Evolutionary conservation across 2,888 invertebrate species (phyloP), one percentile per base, ranked within the genome.

Genomic region (Athetis lepigone): DNA sequence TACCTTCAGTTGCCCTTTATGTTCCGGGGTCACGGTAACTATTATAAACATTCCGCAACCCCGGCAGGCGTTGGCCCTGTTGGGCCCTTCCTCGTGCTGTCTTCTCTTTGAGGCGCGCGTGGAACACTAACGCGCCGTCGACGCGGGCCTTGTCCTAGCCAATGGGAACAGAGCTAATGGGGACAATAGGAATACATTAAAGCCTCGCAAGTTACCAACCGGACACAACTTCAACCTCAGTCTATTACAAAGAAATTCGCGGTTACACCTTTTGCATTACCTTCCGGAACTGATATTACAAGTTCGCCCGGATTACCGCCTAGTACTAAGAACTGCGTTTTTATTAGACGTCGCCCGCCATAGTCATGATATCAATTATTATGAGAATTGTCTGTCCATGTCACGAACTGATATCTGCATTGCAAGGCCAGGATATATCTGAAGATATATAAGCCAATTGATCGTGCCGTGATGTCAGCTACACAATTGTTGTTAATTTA

Each of bases 321-420:
- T 13, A 29, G 46, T 73, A 69, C 58, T 25, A 19, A 50, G 59
- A 74, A 66, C 37, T 51, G 11, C 18, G 50, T 77, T 72, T 54
- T 65, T 45, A 67, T 75, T 39, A 52, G 11, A 45, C 27, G 21
- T 23, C 33, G 21, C 27, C 33, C 54, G 66, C 55, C 55, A 75
- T 45, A 62, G 37, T 45, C 43, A 67, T 39, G 16, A 29, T 39
- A 57, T 42, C 13, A 50, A 69, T 64, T 45, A 67, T 51, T 47
- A 59, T 52, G 51, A 45, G 60, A 57, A 54, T 58, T 58, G 55
- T 54, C 52, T 33, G 55, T 61, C n/a, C 7, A 37, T 72, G 69
- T 77, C 78, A 75, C 76, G 70, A 67, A 49, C 70, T 66, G 58
- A 70, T 70, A 74, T 56, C 57, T 50, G 46, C 56, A 50, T 63